Evolutionary conservation across 2,888 invertebrate species (phyloP).

Genomic region (Ctenicera cuprea): DNA sequence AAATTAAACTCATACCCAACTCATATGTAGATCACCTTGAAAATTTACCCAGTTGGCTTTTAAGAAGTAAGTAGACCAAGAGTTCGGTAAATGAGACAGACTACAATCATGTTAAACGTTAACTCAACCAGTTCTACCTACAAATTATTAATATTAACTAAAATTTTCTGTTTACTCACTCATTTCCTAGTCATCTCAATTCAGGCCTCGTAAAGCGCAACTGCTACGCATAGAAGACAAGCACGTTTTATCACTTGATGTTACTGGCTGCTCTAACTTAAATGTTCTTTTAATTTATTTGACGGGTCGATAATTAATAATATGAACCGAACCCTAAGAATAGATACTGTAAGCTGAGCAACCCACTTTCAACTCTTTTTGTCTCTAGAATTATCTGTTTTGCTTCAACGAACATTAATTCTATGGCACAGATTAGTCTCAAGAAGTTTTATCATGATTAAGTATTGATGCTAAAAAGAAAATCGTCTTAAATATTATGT

Average conservation of each 20-base stretch:
- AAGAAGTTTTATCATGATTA: neutral
- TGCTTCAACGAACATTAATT: constrained; percentile 3
- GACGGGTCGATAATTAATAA: constrained; percentile 20
- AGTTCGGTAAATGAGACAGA: neutral
- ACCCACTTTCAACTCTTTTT: neutral
- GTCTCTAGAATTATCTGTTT: neutral
- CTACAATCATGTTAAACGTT: neutral
- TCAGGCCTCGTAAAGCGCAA: constrained; percentile 1
- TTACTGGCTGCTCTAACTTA: constrained; percentile 1
- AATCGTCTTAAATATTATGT: no score
- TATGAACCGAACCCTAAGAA: neutral
- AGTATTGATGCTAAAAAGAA: no score
- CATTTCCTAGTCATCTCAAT: neutral
- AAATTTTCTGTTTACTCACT: constrained; percentile 5
- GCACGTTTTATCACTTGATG: neutral
- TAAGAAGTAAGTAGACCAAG: constrained; percentile 16
- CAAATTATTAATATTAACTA: neutral
- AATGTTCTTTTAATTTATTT: constrained; percentile 4
- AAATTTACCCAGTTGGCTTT: constrained; percentile 7
- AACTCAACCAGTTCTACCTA: constrained; percentile 5
- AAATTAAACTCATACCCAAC: no score
- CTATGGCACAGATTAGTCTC: constrained; percentile 8
- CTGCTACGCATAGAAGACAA: neutral
- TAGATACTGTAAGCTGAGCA: constrained; percentile 10
- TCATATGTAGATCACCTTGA: constrained; percentile 21